These are phyloP conservation scores for Iguana delicatissima DNA, from an alignment of 2,797 vertebrate species.

Conservation along the genomic window DNA sequence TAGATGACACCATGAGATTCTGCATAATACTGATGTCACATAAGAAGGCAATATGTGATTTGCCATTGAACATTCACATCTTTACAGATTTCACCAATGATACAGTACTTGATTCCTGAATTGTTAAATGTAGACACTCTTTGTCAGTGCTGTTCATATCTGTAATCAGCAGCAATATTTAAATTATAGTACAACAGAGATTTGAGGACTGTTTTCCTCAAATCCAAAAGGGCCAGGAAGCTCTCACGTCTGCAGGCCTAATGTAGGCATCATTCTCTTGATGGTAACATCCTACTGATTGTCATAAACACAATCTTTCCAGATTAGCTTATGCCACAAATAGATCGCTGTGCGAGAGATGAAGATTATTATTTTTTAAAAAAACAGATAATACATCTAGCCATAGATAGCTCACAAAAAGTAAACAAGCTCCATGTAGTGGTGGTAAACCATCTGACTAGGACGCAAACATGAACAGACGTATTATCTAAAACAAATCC, in stretches of 20 bases:
- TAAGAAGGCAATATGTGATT: neutral
- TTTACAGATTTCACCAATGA: neutral
- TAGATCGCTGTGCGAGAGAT: neutral
- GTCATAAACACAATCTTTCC: neutral
- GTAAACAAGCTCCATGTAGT: neutral
- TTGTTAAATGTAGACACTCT: neutral
- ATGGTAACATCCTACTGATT: neutral
- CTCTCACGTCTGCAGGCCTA: neutral
- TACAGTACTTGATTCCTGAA: neutral
- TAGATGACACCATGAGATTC: slow-evolving; percentile 98
- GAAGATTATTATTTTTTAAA: neutral
- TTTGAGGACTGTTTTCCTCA: accelerated
- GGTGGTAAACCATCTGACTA: too few relatives aligned
- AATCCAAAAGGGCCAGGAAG: neutral
- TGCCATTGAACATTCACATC: neutral
- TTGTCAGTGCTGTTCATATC: neutral
- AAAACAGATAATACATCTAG: neutral
- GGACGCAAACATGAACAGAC: neutral
- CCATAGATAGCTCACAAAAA: neutral
- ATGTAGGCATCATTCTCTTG: too few relatives aligned
- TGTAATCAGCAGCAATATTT: slow-evolving; percentile 23
- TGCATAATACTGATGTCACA: slow-evolving; percentile 89
- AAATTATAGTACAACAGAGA: accelerated
- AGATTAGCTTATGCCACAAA: neutral
- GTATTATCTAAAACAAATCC: neutral